These are phyloP conservation scores for Hypotaenidia okinawae DNA, from an alignment of 2,797 vertebrate genomes.

Conservation along the genomic window DNA sequence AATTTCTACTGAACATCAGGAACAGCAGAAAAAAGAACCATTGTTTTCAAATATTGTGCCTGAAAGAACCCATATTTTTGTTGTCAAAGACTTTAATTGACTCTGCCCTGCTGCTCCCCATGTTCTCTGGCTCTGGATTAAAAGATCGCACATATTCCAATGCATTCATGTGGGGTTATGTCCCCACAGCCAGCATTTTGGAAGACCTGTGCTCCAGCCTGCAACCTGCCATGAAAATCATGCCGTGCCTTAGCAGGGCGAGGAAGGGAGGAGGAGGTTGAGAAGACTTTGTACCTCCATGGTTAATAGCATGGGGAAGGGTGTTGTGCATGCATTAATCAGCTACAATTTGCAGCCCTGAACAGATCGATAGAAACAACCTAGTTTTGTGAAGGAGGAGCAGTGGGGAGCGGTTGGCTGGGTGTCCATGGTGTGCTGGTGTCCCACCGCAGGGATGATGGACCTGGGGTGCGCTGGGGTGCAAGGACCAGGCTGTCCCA, in stretches of 20 bases:
- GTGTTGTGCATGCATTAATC: background rate
- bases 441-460: background rate
- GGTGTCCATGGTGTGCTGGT: rapidly evolving
- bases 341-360: background rate
- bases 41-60: background rate
- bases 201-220: background rate
- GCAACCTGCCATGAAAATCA: background rate
- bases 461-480: rapidly evolving
- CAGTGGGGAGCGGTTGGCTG: background rate
- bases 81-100: background rate
- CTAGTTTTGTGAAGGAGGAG: background rate
- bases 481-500: background rate
- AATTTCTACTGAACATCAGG: background rate
- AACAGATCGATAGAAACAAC: background rate
- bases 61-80: constrained; percentile 31
- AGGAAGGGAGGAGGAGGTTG: background rate
- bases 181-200: background rate
- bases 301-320: background rate
- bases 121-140: background rate
- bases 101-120: background rate
- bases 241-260: rapidly evolving
- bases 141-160: background rate
- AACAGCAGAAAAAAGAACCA: constrained; percentile 5
- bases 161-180: background rate
- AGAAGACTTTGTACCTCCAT: background rate